These are phyloP conservation scores for Acromyrmex charruanus DNA, from an alignment of 1,140 invertebrate genomes.

Conservation along the genomic window DNA sequence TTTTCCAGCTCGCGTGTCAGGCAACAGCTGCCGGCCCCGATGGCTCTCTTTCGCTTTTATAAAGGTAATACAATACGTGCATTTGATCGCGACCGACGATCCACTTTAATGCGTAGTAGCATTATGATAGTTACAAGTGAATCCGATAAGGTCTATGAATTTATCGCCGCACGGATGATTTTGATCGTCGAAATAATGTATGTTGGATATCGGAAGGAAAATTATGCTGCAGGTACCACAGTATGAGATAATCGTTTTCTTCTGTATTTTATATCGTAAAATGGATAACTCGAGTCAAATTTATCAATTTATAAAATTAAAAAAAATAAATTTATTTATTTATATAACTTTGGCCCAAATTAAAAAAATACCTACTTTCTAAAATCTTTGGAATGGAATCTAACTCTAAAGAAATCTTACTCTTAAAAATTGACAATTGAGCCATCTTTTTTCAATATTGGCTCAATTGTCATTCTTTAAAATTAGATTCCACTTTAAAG, in stretches of 20 bases:
- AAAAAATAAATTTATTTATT: too few relatives aligned
- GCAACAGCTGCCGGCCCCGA: conserved; percentile 74
- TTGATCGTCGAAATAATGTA: conserved; percentile 24
- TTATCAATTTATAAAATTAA: too few relatives aligned
- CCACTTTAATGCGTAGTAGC: conserved; percentile 12
- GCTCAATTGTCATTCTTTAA: too few relatives aligned
- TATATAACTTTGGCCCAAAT: too few relatives aligned
- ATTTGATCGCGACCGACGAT: conserved; percentile 28
- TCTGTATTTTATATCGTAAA: neutral
- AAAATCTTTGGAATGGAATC: too few relatives aligned
- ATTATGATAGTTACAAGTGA: conserved; percentile 12
- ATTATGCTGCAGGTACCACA: neutral
- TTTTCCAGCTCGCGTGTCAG: conserved; percentile 75
- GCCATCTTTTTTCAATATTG: too few relatives aligned
- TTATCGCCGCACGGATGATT: neutral
- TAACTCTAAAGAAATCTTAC: too few relatives aligned
- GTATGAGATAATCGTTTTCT: neutral
- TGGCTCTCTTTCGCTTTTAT: conserved; percentile 36
- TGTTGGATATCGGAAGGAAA: too few relatives aligned
- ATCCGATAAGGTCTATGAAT: conserved; percentile 23
- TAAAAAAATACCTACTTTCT: too few relatives aligned
- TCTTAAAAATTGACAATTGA: too few relatives aligned
- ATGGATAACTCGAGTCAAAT: too few relatives aligned
- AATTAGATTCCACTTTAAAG: too few relatives aligned
- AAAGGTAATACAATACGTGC: conserved; percentile 38